phyloP scores from a whole-genome alignment of 2,888 invertebrate genomes.

The Resseliella maxima region DNA sequence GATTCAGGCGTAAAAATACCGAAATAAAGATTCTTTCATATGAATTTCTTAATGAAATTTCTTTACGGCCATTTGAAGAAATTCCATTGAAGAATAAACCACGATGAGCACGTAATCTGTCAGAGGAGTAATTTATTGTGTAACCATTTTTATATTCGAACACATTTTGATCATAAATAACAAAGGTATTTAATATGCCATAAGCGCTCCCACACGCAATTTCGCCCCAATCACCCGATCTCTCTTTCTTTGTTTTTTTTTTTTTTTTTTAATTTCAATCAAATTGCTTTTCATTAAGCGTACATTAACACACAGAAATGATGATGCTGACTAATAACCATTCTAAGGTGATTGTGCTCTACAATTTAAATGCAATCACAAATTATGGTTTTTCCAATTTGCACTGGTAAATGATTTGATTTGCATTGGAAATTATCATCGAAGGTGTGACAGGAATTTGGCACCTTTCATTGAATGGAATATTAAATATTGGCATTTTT shows the following conservation, averaged over 20 bases:
- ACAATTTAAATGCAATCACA: neutral
- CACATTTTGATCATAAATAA: slow-evolving; percentile 4
- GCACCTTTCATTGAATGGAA: slow-evolving; percentile 14
- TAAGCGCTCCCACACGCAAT: slow-evolving; percentile 24
- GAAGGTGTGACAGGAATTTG: slow-evolving; percentile 37
- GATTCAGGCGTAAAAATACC: neutral
- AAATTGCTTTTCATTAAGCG: slow-evolving; percentile 19
- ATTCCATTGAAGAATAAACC: neutral
- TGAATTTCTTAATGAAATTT: neutral
- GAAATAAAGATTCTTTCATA: slow-evolving; percentile 28
- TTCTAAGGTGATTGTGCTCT: slow-evolving; percentile 44
- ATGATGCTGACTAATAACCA: neutral
- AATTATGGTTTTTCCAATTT: neutral
- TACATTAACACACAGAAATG: neutral
- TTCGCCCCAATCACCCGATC: neutral
- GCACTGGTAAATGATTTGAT: neutral
- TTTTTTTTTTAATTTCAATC: neutral
- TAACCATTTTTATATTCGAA: slow-evolving; percentile 11
- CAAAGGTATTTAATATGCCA: slow-evolving; percentile 25
- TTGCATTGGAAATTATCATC: slow-evolving; percentile 34
- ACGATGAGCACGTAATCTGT: slow-evolving; percentile 14
- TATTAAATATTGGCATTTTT: neutral
- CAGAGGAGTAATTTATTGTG: slow-evolving; percentile 8
- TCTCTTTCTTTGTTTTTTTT: too few relatives aligned
- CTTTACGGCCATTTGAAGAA: too few relatives aligned